A percentile compares a stretch with the other conserved stretches of the same genome.
phyloP scores from a whole-genome alignment of 2,797 vertebrate species.

The Melanotaenia maccullochi region DNA sequence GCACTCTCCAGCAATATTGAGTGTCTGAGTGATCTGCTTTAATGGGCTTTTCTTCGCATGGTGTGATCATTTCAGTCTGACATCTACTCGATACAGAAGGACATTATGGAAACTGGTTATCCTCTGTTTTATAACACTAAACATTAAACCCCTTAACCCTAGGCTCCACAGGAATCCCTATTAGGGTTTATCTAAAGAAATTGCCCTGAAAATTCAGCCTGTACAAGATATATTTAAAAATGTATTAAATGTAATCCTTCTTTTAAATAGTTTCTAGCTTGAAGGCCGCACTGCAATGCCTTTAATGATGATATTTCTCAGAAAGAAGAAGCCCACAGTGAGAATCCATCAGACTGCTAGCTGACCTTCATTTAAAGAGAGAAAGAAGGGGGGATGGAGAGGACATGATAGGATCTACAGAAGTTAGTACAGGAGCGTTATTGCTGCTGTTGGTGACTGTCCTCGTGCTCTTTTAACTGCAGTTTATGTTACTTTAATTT shows the following conservation, averaged over 20 bases:
- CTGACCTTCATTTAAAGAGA: constrained; percentile 60
- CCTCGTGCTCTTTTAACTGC: constrained; percentile 33
- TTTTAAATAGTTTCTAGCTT: constrained; percentile 57
- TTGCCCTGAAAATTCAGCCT: constrained; percentile 43
- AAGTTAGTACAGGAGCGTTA: constrained; percentile 18
- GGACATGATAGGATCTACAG: constrained; percentile 10
- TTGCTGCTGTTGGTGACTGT: constrained; percentile 22
- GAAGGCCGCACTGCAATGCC: constrained; percentile 50
- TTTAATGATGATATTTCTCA: constrained; percentile 62
- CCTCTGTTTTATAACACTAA: neutral
- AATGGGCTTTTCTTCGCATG: neutral
- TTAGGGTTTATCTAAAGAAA: constrained; percentile 45
- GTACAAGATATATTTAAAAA: constrained; percentile 32
- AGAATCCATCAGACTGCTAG: constrained; percentile 48
- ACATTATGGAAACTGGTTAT: neutral
- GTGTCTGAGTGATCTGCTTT: neutral
- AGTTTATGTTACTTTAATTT: constrained; percentile 16
- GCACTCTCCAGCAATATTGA: neutral
- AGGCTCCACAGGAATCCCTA: constrained; percentile 31
- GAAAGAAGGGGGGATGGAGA: neutral
- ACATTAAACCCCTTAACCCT: neutral
- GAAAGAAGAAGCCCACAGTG: constrained; percentile 38
- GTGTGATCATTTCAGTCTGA: neutral
- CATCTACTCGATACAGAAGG: neutral
- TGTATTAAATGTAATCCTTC: constrained; percentile 62